Evolutionary conservation across 2,797 vertebrate species (phyloP).

Genomic region (Pseudochaenichthys georgianus): DNA sequence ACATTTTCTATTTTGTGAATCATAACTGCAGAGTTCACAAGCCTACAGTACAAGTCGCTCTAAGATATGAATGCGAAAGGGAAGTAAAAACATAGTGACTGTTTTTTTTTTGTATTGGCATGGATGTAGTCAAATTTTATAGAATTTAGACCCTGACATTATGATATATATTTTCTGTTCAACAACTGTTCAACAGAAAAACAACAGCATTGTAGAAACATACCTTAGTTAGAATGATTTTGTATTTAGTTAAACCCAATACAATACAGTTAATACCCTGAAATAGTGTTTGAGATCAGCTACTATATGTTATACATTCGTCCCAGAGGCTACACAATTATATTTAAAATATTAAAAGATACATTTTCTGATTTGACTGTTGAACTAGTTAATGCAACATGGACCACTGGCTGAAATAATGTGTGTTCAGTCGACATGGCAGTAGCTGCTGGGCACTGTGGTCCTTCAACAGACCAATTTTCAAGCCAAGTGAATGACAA

Average conservation of each 20-base stretch:
- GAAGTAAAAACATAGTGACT: background rate
- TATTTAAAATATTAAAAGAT: conserved; percentile 4
- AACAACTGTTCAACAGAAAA: background rate
- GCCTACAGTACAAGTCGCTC: background rate
- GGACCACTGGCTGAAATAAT: conserved; percentile 22
- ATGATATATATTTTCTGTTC: background rate
- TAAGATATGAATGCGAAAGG: conserved; percentile 13
- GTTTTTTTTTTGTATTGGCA: conserved; percentile 14
- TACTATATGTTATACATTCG: background rate
- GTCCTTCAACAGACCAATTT: no score
- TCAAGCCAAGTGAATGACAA: no score
- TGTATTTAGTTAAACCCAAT: background rate
- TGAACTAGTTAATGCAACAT: conserved; percentile 18
- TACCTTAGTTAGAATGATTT: background rate
- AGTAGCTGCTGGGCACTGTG: conserved; percentile 18
- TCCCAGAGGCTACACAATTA: background rate
- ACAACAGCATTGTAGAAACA: background rate
- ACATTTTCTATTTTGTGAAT: conserved; percentile 31
- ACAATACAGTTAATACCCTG: background rate
- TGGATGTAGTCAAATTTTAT: conserved; percentile 5
- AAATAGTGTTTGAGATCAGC: conserved; percentile 6
- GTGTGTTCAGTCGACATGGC: conserved; percentile 32
- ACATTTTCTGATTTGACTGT: conserved; percentile 7
- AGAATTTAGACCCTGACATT: conserved; percentile 14
- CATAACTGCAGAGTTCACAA: conserved; percentile 35